Conservation (phyloP, 2,888 invertebrate species). For the Epinotia brunnichana region DNA sequence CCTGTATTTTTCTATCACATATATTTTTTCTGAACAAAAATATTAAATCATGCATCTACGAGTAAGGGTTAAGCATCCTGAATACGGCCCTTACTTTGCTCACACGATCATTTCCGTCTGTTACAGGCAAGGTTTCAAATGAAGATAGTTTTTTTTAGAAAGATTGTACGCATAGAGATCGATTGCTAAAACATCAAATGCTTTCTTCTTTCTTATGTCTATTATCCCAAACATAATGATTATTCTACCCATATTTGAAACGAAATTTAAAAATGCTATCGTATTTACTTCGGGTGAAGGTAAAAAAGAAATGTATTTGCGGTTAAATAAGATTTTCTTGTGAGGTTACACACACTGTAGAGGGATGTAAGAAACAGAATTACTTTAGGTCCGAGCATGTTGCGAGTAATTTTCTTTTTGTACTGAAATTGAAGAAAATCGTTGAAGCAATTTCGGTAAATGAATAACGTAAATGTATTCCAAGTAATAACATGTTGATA, state of each 20-base stretch:
- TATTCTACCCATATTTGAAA: neutral
- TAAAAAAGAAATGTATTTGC: neutral
- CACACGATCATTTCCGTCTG: too few relatives aligned
- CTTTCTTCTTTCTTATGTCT: neutral
- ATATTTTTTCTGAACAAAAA: too few relatives aligned
- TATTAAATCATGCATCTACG: too few relatives aligned
- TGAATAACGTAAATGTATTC: slow-evolving; percentile 3
- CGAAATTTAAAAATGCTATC: neutral
- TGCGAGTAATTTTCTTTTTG: slow-evolving; percentile 11
- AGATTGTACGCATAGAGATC: too few relatives aligned
- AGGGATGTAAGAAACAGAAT: neutral
- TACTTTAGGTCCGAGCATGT: neutral
- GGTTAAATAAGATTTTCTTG: neutral
- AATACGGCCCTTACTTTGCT: too few relatives aligned
- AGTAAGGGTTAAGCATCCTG: too few relatives aligned
- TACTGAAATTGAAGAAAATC: neutral
- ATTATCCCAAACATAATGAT: neutral
- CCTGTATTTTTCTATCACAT: too few relatives aligned
- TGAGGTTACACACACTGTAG: neutral
- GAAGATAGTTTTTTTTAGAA: too few relatives aligned
- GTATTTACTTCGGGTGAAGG: neutral
- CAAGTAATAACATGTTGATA: neutral
- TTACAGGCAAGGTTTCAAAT: too few relatives aligned
- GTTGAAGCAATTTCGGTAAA: slow-evolving; percentile 3
- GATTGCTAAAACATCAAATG: neutral